Base-by-base conservation (phyloP, 2,888 invertebrate species). In the Pristionchus maxplancki region DNA sequence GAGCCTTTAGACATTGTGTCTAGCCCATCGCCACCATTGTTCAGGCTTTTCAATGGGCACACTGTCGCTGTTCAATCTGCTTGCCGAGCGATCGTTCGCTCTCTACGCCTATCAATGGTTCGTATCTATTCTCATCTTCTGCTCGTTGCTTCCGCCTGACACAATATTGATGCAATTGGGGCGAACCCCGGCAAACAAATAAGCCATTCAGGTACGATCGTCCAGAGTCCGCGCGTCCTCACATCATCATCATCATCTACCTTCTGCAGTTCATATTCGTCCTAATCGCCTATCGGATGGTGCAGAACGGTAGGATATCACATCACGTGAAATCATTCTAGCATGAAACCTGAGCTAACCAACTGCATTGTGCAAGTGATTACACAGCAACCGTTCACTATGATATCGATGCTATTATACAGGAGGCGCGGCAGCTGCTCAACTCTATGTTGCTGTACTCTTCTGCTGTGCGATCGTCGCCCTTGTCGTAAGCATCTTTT, bases 51-150 rank as follows among this genome's bases (percentile, higher is more conserved):
- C 78, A 44, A 40, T 78, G 40, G 44, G 40, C 1, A 78, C 28
- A 15, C 48, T 78, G 1, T 78, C 78, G 0, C 28, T 78, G 17
- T 78, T 78, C 78, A 78, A 78, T 44, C 78, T 78, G 1, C 78
- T 78, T 0, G 78, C 44, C n/a, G 78, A 78, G n/a, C 44, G 78
- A 20, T 40, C 78, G 5, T 44, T 78, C 78, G 78, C 78, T 15
- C 78, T 78, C n/a, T 78, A 44, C 78, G 78, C 78, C 28, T 78
- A 44, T 28, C 44, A 28, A 78, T 44, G 78, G 78, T 78, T n/a
- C n/a, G 58, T 4, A 24, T 58, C 0, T 17, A 50, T 50, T 50
- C 50, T 1, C 50, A 20, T 20, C 20, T 5, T 50, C 20, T 50
- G n/a, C n/a, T n/a, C n/a, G n/a, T n/a, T n/a, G n/a, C n/a, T n/a